Evolutionary conservation across 1,140 invertebrate species (phyloP), one percentile per base, ranked within the genome.

Genomic region (Bombus haemorrhoidalis): DNA sequence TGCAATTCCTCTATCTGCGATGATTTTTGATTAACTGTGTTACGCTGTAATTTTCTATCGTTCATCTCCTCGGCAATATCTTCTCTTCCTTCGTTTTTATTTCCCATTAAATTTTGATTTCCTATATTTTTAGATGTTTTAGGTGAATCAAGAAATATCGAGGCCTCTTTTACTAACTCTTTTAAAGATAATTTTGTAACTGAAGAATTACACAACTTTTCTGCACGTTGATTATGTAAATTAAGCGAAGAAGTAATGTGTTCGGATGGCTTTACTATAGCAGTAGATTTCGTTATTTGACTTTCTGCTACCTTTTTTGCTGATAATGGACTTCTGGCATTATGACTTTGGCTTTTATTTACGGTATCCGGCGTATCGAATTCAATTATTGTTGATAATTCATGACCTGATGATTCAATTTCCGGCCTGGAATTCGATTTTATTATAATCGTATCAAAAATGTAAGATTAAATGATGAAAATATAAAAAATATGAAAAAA

Each of bases 381-480:
- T 95, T 97, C 96, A 10, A 96, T 93, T 69, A 97, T 97, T 12
- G 96, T 97, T 18, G 96, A 97, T 32, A 97, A 93, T 91, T 97
- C 96, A 87, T 97, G 96, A 22, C 78, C 91, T 0, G 90, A 89
- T 47, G 91, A 93, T 57, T 83, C 86, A 28, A 92, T 88, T 71
- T 94, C 92, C 15, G 86, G 62, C 43, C 93, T 94, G 59, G 66
- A 89, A 91, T 82, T 73, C 8, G 34, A 84, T 73, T 75, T 41
- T 34, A 37, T 59, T 28, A 59, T 57, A 13, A 32, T 28, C 41
- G 43, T 25, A 32, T 25, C 12, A 64, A 64, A 32, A 62, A 22
- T 41, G 28, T 0, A 5, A 41, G 8, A 71, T 77, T 53, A 18
- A 69, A 86, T 71, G 15, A n/a, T 12, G 32, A 32, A 81, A 53